Evolutionary conservation across 2,113 vertebrate species (phyloP), one percentile per base, ranked within the genome.

Genomic region (Agapornis roseicollis): DNA sequence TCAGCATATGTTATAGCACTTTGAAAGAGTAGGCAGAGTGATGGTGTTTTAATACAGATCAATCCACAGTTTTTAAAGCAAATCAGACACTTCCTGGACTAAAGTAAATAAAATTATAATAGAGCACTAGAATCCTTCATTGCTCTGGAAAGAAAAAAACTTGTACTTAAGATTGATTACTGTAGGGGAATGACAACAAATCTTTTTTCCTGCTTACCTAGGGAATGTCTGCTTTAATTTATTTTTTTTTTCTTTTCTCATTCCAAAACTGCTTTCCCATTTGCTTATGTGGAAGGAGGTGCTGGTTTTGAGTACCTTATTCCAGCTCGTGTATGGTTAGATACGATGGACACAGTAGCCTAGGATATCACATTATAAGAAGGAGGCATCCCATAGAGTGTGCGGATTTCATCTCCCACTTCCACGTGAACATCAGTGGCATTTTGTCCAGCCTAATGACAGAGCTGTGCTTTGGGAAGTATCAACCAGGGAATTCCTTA

Each of bases 111-210:
- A 90, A 83, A 89, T 53, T 22, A 85, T 82, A 53, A 81, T 80
- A 37, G 28, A 92, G 11, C 78, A 92, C 87, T 79, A 91, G 90
- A 95, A 76, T 96, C 78, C 64, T 91, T 84, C 85, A 80, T 88
- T 88, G 47, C 55, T 70, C 29, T 96, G 78, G 79, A 90, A 96
- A 86, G 87, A 92, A 83, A 65, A 95, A 90, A 93, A 58, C 90
- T 23, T 63, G 50, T 93, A 93, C 94, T 95, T 95, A 94, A 97
- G 96, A 97, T 85, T 64, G 68, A 76, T 92, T 95, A 95, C 93
- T 97, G 92, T 89, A 90, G 74, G 79, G 93, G 80, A 97, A 96
- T 95, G 93, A 92, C 94, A 97, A 94, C 89, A 65, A 73, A 41
- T 78, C 91, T 85, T 91, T 92, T 63, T 80, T 85, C 79, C 82